These are phyloP conservation scores for Chinchilla lanigera DNA, from an alignment of 2,113 vertebrate genomes.

Conservation along the genomic window DNA sequence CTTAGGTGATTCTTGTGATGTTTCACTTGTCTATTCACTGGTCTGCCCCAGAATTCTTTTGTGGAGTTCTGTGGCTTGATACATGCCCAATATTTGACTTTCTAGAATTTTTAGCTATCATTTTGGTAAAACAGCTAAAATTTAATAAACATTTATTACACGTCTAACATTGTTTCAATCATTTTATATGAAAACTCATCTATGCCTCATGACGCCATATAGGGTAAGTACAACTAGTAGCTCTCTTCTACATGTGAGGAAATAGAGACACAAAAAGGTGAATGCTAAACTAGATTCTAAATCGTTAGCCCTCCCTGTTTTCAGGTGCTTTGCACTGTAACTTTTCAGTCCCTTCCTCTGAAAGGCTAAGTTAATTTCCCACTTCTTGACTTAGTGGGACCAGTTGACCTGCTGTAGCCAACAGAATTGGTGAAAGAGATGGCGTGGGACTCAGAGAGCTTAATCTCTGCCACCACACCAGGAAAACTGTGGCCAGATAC, in stretches of 20 bases:
- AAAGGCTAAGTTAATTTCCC: neutral
- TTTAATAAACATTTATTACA: neutral
- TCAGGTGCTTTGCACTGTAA: neutral
- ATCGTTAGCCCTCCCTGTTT: neutral
- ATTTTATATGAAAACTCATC: neutral
- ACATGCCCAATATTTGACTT: neutral
- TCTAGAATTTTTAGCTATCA: neutral
- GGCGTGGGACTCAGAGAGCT: rapidly evolving
- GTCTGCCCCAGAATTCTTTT: too few relatives aligned
- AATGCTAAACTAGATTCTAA: neutral
- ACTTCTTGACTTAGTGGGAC: neutral
- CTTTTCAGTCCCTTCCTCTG: neutral
- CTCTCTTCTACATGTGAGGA: neutral
- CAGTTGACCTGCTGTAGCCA: neutral
- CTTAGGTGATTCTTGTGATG: too few relatives aligned
- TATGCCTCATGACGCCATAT: neutral
- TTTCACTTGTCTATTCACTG: too few relatives aligned
- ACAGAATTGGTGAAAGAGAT: neutral
- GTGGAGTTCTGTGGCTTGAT: too few relatives aligned
- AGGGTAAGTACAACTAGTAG: neutral
- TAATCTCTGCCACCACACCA: neutral
- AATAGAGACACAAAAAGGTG: neutral
- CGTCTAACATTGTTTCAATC: neutral
- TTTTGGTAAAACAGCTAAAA: neutral
- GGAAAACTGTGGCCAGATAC: neutral